phyloP scores from a whole-genome alignment of 2,113 vertebrate genomes.

The Ia io region DNA sequence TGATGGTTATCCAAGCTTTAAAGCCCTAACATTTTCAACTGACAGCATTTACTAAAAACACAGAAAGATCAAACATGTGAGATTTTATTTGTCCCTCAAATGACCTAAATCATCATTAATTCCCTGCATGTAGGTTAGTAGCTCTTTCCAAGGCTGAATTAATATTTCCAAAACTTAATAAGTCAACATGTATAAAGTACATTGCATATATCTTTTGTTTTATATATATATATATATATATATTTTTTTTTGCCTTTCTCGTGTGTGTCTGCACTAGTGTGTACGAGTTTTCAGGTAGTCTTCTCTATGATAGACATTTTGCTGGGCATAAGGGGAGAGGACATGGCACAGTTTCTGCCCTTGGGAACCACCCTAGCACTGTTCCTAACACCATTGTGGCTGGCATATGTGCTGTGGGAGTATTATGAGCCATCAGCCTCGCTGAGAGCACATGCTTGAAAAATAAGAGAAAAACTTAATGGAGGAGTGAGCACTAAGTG shows the following conservation, averaged over 20 bases:
- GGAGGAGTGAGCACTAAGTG: not conserved
- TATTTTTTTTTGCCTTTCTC: not conserved
- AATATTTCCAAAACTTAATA: conserved; percentile 3
- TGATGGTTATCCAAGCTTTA: not conserved
- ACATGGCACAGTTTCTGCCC: not conserved
- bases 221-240: too few species aligned
- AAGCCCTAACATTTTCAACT: not conserved
- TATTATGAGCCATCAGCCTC: not conserved
- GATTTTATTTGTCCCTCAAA: not conserved
- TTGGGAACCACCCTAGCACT: rapidly evolving
- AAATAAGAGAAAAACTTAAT: not conserved
- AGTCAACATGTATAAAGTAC: not conserved
- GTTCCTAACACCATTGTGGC: not conserved
- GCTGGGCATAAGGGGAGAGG: not conserved
- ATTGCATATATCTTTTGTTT: not conserved
- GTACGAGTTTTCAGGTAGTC: rapidly evolving
- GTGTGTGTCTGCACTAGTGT: not conserved
- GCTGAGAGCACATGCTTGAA: not conserved
- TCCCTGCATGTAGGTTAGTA: not conserved
- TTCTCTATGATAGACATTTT: not conserved
- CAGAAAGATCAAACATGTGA: not conserved
- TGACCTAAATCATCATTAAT: not conserved
- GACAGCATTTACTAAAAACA: not conserved
- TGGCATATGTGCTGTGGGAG: rapidly evolving
- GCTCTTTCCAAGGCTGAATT: not conserved